A percentile compares a stretch with the other conserved stretches of the same genome.
Evolutionary conservation across 2,797 vertebrate genomes (phyloP).

Genomic region (Cyprinella venusta): DNA sequence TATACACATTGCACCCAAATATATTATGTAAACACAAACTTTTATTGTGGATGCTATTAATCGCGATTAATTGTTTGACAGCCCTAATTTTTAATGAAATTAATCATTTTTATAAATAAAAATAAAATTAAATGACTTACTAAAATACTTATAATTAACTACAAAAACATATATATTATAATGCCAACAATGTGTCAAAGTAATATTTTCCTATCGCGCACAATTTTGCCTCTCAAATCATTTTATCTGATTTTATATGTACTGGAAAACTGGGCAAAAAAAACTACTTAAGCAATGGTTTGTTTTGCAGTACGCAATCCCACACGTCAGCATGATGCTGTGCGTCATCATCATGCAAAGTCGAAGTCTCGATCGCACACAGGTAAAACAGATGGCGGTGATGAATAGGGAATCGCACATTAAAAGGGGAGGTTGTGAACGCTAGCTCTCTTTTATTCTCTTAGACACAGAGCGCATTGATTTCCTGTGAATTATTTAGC

Average conservation of each 20-base stretch:
- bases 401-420: constrained; percentile 30
- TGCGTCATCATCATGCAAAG: background rate
- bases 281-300: background rate
- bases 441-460: constrained; percentile 25
- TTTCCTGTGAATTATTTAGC: constrained; percentile 58
- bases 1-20: too few species aligned
- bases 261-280: background rate
- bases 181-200: background rate
- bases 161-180: too few species aligned
- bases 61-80: too few species aligned
- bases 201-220: background rate
- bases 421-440: constrained; percentile 50
- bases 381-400: constrained; percentile 26
- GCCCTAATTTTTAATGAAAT: background rate
- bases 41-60: too few species aligned
- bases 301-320: background rate
- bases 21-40: too few species aligned
- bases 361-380: background rate
- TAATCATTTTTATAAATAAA: background rate
- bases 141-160: background rate
- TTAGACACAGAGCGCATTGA: constrained; percentile 40
- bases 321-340: background rate
- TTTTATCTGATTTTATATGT: background rate
- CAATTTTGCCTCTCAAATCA: background rate
- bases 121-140: background rate